Conservation (phyloP, 1,140 invertebrate species). For the Drosophila pallidifrons region DNA sequence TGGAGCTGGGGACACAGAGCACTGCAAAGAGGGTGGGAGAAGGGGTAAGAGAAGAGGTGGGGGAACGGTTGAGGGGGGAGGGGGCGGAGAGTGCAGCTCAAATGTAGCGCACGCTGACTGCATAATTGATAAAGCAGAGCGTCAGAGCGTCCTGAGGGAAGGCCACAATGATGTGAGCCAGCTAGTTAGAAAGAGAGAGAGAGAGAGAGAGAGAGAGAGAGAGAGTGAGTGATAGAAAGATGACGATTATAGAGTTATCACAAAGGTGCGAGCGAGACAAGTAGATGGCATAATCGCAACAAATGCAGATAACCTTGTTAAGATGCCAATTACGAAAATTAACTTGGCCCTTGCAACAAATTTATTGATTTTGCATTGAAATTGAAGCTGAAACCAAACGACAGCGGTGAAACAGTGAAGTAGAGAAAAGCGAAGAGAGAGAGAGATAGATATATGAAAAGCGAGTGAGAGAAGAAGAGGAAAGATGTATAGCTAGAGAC, state of each 20-base stretch:
- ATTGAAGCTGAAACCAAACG: constrained; percentile 40
- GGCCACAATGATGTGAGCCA: background rate
- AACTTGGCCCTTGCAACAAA: constrained; percentile 69
- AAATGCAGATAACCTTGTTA: constrained; percentile 81
- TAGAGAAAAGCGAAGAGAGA: constrained; percentile 4
- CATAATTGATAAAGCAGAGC: constrained; percentile 71
- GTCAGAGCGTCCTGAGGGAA: background rate
- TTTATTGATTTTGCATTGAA: constrained; percentile 77
- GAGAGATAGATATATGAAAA: background rate
- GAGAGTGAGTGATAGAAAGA: no score
- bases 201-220: background rate
- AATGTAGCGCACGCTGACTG: constrained; percentile 70
- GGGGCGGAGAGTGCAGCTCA: constrained; percentile 16
- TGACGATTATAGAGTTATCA: no score
- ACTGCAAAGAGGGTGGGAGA: no score
- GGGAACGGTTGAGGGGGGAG: background rate
- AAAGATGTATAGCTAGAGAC: background rate
- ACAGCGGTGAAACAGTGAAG: background rate
- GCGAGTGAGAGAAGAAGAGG: background rate
- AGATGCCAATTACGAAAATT: constrained; percentile 83
- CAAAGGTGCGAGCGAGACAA: constrained; percentile 28
- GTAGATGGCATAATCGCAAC: constrained; percentile 66
- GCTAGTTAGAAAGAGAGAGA: background rate
- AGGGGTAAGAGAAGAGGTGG: no score
- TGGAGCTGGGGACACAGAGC: constrained; percentile 39